These are phyloP conservation scores for Cheilosia variabilis DNA, from an alignment of 2,888 invertebrate genomes.

Conservation along the genomic window DNA sequence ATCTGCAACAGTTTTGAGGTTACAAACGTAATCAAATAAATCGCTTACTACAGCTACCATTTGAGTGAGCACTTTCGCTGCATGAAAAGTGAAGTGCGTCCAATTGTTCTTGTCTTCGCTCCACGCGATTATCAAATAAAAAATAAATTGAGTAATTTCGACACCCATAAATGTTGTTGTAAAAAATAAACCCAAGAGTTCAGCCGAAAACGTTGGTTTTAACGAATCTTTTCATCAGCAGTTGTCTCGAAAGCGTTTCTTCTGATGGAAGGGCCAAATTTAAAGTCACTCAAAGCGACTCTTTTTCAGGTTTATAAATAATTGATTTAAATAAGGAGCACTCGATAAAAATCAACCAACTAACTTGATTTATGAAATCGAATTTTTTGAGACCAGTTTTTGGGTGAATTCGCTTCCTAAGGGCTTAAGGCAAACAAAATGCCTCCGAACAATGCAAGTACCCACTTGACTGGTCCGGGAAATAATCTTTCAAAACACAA, in stretches of 20 bases:
- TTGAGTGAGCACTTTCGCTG: conserved; percentile 2
- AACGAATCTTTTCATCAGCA: too few relatives aligned
- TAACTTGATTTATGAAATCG: neutral
- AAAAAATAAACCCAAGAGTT: neutral
- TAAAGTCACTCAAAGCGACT: too few relatives aligned
- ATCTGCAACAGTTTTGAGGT: conserved; percentile 5
- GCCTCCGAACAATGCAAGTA: neutral
- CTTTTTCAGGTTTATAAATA: neutral
- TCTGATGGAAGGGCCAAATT: too few relatives aligned
- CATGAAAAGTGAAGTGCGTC: neutral
- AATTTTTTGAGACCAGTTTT: neutral
- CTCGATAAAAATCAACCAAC: too few relatives aligned
- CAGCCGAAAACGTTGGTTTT: neutral
- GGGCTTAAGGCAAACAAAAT: too few relatives aligned
- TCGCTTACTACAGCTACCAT: conserved; percentile 25
- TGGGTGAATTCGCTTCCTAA: neutral
- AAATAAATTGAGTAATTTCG: too few relatives aligned
- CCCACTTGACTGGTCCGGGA: conserved; percentile 16
- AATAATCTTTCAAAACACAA: conserved; percentile 7
- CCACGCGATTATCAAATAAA: too few relatives aligned
- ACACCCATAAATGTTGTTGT: neutral
- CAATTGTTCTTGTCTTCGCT: too few relatives aligned
- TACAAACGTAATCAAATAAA: conserved; percentile 33
- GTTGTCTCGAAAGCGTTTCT: too few relatives aligned
- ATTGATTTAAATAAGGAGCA: too few relatives aligned